These are phyloP conservation scores for Nesometra sesokonis DNA, from an alignment of 35 echinoderm and acorn worm species.

Conservation along the genomic window DNA sequence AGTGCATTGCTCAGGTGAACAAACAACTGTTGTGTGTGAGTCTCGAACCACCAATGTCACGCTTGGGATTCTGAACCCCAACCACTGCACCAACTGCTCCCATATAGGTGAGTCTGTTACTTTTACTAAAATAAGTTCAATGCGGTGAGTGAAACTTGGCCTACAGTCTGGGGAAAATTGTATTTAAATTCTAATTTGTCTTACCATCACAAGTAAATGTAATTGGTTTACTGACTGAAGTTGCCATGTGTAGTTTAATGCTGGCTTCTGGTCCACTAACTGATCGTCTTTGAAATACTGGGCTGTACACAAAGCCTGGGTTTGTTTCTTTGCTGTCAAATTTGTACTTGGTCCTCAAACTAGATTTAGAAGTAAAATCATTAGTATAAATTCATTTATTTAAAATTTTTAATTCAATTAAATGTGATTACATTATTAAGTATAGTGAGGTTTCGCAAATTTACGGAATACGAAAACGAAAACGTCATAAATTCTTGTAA, in stretches of 20 bases:
- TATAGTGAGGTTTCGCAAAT: no score
- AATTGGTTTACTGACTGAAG: slow-evolving; percentile 38
- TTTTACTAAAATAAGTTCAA: neutral
- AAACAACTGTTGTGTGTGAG: no score
- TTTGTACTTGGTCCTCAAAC: slow-evolving; percentile 49
- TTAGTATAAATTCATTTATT: neutral
- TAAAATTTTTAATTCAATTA: no score
- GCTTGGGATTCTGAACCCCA: no score
- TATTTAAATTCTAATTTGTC: neutral
- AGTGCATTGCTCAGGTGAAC: no score
- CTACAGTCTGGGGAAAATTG: neutral
- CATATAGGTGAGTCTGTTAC: no score
- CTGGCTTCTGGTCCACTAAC: slow-evolving; percentile 70
- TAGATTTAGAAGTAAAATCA: neutral
- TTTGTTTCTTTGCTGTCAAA: slow-evolving; percentile 35
- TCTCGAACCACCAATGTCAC: no score
- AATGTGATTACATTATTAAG: no score
- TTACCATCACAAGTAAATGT: slow-evolving; percentile 98
- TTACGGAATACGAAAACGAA: no score
- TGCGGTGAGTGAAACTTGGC: neutral
- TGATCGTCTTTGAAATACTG: slow-evolving; percentile 36
- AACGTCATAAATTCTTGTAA: no score
- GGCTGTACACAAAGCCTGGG: slow-evolving; percentile 51
- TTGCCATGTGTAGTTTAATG: slow-evolving; percentile 65
- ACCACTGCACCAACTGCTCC: no score